Evolutionary conservation across 2,797 vertebrate genomes (phyloP).

Genomic region (Lindbergichthys nudifrons): DNA sequence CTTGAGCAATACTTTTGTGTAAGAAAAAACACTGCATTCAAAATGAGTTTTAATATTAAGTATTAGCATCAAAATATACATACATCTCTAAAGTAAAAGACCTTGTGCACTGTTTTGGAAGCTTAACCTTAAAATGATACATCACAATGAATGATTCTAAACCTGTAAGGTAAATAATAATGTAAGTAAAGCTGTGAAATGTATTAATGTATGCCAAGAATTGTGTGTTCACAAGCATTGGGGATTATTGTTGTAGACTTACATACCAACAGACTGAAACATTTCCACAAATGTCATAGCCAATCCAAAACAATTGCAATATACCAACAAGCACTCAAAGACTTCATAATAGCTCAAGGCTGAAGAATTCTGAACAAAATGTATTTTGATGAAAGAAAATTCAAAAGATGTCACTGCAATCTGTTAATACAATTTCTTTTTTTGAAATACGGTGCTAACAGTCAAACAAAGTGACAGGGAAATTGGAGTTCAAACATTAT

Average conservation of each 20-base stretch:
- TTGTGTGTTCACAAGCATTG: conserved; percentile 17
- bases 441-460: not conserved
- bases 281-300: not conserved
- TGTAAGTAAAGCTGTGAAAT: too few relatives aligned
- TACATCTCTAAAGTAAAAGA: too few relatives aligned
- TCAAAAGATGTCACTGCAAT: conserved; percentile 31
- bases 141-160: too few relatives aligned
- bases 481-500: conserved; percentile 29
- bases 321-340: conserved; percentile 25
- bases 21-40: too few relatives aligned
- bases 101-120: too few relatives aligned
- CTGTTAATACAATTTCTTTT: conserved; percentile 7
- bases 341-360: conserved; percentile 29
- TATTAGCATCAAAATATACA: too few relatives aligned
- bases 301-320: conserved; percentile 32
- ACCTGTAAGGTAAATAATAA: too few relatives aligned
- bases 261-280: conserved; percentile 7
- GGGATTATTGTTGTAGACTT: conserved; percentile 8
- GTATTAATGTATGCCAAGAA: not conserved
- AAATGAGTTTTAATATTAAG: too few relatives aligned
- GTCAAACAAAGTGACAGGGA: conserved; percentile 18
- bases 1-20: not conserved
- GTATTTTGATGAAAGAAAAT: conserved; percentile 21
- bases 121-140: too few relatives aligned
- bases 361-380: conserved; percentile 18